Evolutionary conservation across 2,888 invertebrate genomes (phyloP), one percentile per base, ranked within the genome.

Genomic region (Dermolepida albohirtum): DNA sequence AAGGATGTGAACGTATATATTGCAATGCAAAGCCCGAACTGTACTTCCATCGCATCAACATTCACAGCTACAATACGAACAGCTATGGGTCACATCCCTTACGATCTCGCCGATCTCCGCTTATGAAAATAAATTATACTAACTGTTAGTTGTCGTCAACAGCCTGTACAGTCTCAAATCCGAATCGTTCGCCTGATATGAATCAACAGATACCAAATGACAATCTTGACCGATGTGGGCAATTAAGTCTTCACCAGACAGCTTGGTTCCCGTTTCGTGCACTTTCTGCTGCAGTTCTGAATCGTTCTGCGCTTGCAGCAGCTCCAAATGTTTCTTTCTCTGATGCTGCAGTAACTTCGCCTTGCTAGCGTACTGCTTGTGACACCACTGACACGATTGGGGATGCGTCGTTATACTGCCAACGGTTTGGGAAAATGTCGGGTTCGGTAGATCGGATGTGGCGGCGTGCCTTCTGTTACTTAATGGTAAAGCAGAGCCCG

Each of bases 291-390:
- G 43, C 7, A 39, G 40, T 5, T 63, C 66, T 6, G 40, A 34
- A 12, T 12, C 27, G 29, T 22, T 40, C 43, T 62, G 66, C 5
- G 50, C 63, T n/a, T 67, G 57, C 80, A 85, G 79, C 50, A 85
- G 72, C 51, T 84, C 84, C 0, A 86, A 83, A 74, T 92, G 92
- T 41, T 87, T 87, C 70, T 87, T 88, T 0, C 92, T 85, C 75
- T 90, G 87, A 79, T 92, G 92, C 76, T 90, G 90, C 73, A 91
- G 78, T 67, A 92, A 82, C 76, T 91, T 91, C 47, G 90, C 89
- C 77, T 92, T 90, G 75, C 93, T 92, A 22, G 92, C 92, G 82
- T 95, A 96, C 83, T 96, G 95, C 73, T 94, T 92, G 80, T 94
- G 93, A 79, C 96, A 96, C 87, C 90, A 92, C 66, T 87, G 87